A percentile compares a stretch with the other conserved stretches of the same genome.
Conservation (phyloP, 2,888 invertebrate genomes). For the Drosophila melanosoma region DNA sequence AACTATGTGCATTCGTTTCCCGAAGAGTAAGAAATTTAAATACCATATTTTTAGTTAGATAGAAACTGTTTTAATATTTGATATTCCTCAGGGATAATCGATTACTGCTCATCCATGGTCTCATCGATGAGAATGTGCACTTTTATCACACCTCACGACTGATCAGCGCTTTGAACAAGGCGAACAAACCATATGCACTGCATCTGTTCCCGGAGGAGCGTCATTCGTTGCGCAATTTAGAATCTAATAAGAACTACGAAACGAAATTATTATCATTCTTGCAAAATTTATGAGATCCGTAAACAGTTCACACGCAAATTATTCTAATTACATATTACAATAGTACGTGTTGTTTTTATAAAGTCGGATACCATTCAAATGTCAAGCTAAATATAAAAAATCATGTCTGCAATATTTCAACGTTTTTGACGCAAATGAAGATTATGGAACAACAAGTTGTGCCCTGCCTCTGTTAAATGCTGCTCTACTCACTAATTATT, state of each 20-base stretch:
- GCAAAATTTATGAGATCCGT: constrained; percentile 89
- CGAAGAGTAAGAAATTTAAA: constrained; percentile 89
- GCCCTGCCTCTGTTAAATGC: constrained; percentile 41
- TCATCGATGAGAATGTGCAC: constrained; percentile 99
- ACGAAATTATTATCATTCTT: constrained; percentile 96
- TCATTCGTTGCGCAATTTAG: constrained; percentile 96
- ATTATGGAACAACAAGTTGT: constrained; percentile 22
- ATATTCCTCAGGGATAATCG: constrained; percentile 90
- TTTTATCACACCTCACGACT: constrained; percentile 97
- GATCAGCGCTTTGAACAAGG: constrained; percentile 94
- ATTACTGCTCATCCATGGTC: constrained; percentile 97
- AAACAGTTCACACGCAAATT: constrained; percentile 34
- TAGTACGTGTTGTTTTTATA: constrained; percentile 39
- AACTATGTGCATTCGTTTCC: constrained; percentile 95
- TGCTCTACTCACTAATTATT: constrained; percentile 58
- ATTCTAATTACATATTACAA: constrained; percentile 31
- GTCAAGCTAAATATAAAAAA: constrained; percentile 15
- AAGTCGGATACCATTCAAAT: constrained; percentile 18
- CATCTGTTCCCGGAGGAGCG: constrained; percentile 98
- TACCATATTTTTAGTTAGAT: neutral
- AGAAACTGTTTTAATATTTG: neutral
- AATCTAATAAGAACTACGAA: constrained; percentile 98
- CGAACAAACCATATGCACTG: constrained; percentile 98
- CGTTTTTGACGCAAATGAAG: constrained; percentile 7
- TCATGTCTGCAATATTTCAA: constrained; percentile 40